Evolutionary conservation across 2,888 invertebrate genomes (phyloP).

Genomic region (Acanthococcus lagerstroemiae): DNA sequence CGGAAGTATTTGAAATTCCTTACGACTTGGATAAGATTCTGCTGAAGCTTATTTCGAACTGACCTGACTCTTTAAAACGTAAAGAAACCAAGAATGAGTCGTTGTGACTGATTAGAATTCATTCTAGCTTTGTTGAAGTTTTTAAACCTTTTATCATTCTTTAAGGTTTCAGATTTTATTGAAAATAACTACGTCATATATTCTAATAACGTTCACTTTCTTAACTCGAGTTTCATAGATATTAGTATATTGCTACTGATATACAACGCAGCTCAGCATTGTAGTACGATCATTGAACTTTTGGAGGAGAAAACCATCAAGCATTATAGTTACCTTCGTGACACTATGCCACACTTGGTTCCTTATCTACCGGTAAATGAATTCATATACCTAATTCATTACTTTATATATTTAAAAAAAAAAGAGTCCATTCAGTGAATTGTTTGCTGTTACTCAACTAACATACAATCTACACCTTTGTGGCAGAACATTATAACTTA

Average conservation of each 20-base stretch:
- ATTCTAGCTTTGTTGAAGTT: no score
- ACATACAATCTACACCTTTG: no score
- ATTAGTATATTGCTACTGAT: constrained; percentile 84
- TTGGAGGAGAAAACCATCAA: constrained; percentile 86
- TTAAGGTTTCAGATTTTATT: no score
- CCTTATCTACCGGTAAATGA: constrained; percentile 53
- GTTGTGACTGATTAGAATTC: no score
- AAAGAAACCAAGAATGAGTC: no score
- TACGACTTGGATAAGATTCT: neutral
- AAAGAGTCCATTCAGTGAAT: neutral
- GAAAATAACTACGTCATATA: no score
- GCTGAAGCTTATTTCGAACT: neutral
- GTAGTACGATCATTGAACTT: constrained; percentile 80
- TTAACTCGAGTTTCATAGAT: constrained; percentile 46
- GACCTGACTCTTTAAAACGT: no score
- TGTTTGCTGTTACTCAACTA: neutral
- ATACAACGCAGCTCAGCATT: constrained; percentile 84
- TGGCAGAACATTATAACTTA: no score
- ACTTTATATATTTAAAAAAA: neutral
- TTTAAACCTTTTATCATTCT: no score
- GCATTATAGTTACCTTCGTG: constrained; percentile 86
- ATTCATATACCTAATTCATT: neutral
- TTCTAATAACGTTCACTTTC: neutral
- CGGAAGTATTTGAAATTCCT: no score
- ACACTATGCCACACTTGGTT: constrained; percentile 84